These are phyloP conservation scores for Brachystomella parvula DNA, from an alignment of 1,140 invertebrate genomes.

Conservation along the genomic window DNA sequence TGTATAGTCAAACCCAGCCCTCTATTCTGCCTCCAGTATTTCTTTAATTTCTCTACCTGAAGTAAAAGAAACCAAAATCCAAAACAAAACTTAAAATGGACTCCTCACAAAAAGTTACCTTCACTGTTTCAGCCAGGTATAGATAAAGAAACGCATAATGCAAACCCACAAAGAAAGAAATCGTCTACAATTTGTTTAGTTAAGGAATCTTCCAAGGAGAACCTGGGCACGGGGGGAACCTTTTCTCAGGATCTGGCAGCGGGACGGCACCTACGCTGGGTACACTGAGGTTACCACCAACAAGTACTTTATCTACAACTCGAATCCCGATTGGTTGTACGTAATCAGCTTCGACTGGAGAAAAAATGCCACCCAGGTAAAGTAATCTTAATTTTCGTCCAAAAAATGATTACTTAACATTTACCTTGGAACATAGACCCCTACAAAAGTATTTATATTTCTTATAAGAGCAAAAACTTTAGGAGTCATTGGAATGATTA, in stretches of 20 bases:
- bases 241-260: not conserved
- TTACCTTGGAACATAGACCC: not conserved
- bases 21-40: too few relatives aligned
- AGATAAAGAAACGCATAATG: not conserved
- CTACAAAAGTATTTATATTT: too few relatives aligned
- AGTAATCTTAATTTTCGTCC: not conserved
- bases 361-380: not conserved
- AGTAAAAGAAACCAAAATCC: not conserved
- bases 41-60: not conserved
- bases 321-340: not conserved
- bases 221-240: not conserved
- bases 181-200: not conserved
- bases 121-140: slow-evolving; percentile 2
- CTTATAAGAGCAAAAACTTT: too few relatives aligned
- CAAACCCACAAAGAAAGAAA: not conserved
- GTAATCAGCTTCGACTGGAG: not conserved
- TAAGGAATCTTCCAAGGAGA: too few relatives aligned
- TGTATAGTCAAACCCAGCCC: too few relatives aligned
- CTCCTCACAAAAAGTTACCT: not conserved
- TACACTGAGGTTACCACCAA: not conserved
- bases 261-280: not conserved
- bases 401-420: not conserved
- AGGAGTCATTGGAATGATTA: too few relatives aligned
- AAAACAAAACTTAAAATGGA: not conserved
- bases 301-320: not conserved